Evolutionary conservation across 1,140 invertebrate genomes (phyloP).

Genomic region (Sogatella furcifera): DNA sequence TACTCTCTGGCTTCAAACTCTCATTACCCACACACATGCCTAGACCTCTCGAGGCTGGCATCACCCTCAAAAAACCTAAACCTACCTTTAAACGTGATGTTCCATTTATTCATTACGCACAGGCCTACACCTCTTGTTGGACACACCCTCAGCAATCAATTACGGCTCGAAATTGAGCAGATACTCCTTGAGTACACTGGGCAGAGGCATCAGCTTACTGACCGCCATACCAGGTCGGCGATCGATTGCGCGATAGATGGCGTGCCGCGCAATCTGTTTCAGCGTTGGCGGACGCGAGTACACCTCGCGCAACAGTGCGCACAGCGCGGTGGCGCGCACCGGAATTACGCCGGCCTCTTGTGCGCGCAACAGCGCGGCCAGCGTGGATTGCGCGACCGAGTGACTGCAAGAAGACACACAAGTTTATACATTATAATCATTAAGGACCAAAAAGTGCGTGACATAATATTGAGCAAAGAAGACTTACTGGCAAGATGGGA

Average conservation of each 20-base stretch:
- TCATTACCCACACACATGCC: too few species aligned
- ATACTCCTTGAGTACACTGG: slow-evolving; percentile 54
- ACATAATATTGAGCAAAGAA: too few species aligned
- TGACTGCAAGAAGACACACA: slow-evolving; percentile 28
- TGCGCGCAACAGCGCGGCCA: slow-evolving; percentile 46
- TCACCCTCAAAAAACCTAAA: too few species aligned
- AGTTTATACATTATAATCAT: too few species aligned
- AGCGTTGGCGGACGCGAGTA: slow-evolving; percentile 49
- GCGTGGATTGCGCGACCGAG: slow-evolving; percentile 46
- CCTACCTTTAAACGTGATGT: too few species aligned
- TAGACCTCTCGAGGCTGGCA: too few species aligned
- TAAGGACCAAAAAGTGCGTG: too few species aligned
- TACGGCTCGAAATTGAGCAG: slow-evolving; percentile 51
- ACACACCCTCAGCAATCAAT: too few species aligned
- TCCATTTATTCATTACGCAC: too few species aligned
- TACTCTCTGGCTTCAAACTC: too few species aligned
- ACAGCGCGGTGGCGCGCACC: slow-evolving; percentile 47
- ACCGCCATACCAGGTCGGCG: slow-evolving; percentile 48
- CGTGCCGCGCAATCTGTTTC: slow-evolving; percentile 51
- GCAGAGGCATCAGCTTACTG: slow-evolving; percentile 53
- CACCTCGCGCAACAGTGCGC: slow-evolving; percentile 44
- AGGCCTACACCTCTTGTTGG: too few species aligned
- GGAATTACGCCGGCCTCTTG: slow-evolving; percentile 55
- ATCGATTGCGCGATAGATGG: slow-evolving; percentile 49
- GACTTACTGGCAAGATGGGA: too few species aligned